phyloP scores from a whole-genome alignment of 2,113 vertebrate species.

The Rhinoderma darwinii region DNA sequence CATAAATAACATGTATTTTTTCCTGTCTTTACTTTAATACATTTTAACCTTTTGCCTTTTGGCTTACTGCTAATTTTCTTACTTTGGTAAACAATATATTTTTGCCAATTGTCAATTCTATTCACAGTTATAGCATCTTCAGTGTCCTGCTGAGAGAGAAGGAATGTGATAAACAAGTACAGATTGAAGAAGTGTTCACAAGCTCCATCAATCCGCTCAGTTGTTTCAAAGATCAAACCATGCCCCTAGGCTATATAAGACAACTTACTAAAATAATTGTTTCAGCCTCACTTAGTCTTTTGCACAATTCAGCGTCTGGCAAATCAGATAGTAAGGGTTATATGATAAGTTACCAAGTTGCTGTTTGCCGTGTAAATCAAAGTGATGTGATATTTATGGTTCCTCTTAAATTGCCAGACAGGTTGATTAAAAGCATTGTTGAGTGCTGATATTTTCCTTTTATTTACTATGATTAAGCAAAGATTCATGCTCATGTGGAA shows the following conservation, averaged over 20 bases:
- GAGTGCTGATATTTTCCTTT: background rate
- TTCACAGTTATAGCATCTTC: constrained; percentile 56
- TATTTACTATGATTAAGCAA: background rate
- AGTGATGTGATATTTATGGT: constrained; percentile 24
- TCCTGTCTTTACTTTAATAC: background rate
- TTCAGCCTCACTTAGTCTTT: constrained; percentile 61
- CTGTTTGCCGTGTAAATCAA: constrained; percentile 39
- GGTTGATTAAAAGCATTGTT: constrained; percentile 3
- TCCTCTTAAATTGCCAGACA: constrained; percentile 17
- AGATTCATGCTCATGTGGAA: background rate
- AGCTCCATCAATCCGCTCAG: constrained; percentile 64
- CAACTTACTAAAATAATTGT: constrained; percentile 66
- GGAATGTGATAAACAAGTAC: constrained; percentile 64
- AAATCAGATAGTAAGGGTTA: constrained; percentile 50
- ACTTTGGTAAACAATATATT: constrained; percentile 45
- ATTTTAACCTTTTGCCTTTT: constrained; percentile 24
- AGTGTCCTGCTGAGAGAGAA: constrained; percentile 61
- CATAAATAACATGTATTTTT: background rate
- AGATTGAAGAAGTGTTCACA: constrained; percentile 62
- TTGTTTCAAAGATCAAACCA: constrained; percentile 63
- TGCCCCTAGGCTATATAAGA: constrained; percentile 62
- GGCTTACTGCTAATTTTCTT: constrained; percentile 1
- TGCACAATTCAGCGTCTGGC: constrained; percentile 35
- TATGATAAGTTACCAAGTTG: constrained; percentile 34
- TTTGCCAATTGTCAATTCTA: constrained; percentile 39